Base-by-base conservation (phyloP, 2,113 vertebrate genomes). In the Seriola rivoliana region DNA sequence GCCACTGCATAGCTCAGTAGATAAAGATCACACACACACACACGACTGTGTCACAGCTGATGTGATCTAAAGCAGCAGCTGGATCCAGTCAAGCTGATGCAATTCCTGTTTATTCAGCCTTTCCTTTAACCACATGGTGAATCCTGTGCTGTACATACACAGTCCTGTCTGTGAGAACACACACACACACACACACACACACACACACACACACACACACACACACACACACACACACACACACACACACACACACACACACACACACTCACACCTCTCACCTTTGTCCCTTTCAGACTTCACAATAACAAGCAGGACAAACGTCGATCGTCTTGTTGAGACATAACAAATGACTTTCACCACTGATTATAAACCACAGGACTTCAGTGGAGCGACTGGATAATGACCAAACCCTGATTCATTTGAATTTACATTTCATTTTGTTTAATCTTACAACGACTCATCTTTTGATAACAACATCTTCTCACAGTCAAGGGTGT, bases 81-180 rank as follows among this genome's bases (percentile, higher is more conserved):
- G 90, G 73, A n/a, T 76, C 78, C 83, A 88, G 71, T 89, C 88
- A 89, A 71, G 16, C 78, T 85, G 81, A 92, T 86, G 80, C 81
- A 88, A 48, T 90, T 87, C 85, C 82, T 93, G 92, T 92, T 94
- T 93, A 92, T 93, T 91, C 90, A 92, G 86, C 67, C 69, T 81
- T 85, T 88, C 80, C 80, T 82, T 78, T 78, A 71, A 79, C 55
- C 72, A 70, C 42, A 71, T 9, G 4, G 42, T 78, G 85, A 90
- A 55, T 71, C 72, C 82, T 60, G 11, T n/a, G 21, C 74, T 68
- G 36, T 64, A 71, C 71, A 87, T 63, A 76, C 81, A 78, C 86
- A 71, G 40, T 52, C 74, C 50, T 44, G 78, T 85, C 82, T 67
- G 38, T 60, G 54, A 66, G 65, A 58, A 38, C 69, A 83, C 78